Conservation (phyloP, 2,888 invertebrate species). For the Eristalis pertinax region DNA sequence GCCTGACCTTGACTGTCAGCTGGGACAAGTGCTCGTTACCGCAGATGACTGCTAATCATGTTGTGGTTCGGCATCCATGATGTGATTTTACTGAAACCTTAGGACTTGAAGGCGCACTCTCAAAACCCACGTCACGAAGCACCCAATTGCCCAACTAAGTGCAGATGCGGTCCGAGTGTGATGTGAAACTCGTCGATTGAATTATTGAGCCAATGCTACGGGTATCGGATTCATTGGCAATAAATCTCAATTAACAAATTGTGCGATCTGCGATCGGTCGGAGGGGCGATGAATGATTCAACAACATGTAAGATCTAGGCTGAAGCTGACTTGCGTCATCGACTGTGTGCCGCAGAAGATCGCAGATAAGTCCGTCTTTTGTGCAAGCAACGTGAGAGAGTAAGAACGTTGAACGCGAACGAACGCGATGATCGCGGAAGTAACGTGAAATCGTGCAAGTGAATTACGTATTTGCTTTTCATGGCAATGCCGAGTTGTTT, state of each 20-base stretch:
- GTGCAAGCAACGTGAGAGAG: not conserved
- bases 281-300: not conserved
- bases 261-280: not conserved
- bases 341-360: not conserved
- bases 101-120: not conserved
- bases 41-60: not conserved
- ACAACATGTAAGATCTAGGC: not conserved
- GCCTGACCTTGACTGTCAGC: not conserved
- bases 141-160: not conserved
- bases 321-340: not conserved
- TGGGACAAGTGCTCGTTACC: not conserved
- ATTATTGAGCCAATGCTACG: slow-evolving; percentile 34
- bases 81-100: too few relatives aligned
- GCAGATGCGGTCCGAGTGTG: slow-evolving; percentile 14
- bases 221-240: slow-evolving; percentile 43
- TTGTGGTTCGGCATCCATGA: not conserved
- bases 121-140: not conserved
- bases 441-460: not conserved
- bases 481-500: not conserved
- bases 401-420: not conserved
- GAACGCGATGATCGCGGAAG: not conserved
- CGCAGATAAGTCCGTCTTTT: not conserved
- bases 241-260: slow-evolving; percentile 68
- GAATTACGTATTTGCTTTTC: not conserved
- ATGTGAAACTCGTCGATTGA: slow-evolving; percentile 33